Conservation (phyloP, 2,888 invertebrate genomes). For the Agrochola circellaris region DNA sequence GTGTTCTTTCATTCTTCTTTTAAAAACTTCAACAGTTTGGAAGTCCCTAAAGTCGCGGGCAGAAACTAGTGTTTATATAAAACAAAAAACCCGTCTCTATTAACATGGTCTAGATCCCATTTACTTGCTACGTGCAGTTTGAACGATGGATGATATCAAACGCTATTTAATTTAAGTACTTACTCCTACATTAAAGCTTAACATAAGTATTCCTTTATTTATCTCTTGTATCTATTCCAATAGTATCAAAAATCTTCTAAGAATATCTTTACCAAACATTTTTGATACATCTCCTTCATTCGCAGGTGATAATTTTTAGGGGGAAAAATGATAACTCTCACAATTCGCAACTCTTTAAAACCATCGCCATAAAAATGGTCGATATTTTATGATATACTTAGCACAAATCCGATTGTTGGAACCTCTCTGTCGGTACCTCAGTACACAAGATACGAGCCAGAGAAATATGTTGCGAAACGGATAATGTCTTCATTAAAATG, state of each 20-base stretch:
- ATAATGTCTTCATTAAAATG: slow-evolving; percentile 78
- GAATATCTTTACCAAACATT: background rate
- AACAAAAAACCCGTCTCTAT: slow-evolving; percentile 16
- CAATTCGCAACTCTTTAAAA: slow-evolving; percentile 59
- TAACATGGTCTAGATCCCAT: slow-evolving; percentile 35
- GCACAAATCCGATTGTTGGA: slow-evolving; percentile 82
- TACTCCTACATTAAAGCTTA: background rate
- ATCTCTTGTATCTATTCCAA: background rate
- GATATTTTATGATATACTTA: slow-evolving; percentile 86
- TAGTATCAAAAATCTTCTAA: background rate
- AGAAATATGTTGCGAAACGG: slow-evolving; percentile 73
- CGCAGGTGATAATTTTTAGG: slow-evolving; percentile 56
- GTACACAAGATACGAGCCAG: slow-evolving; percentile 66
- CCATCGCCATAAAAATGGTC: slow-evolving; percentile 66
- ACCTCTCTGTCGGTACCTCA: slow-evolving; percentile 72
- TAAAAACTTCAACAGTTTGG: no score
- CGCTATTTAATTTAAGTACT: slow-evolving; percentile 9
- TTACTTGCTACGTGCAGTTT: slow-evolving; percentile 31
- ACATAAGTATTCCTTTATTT: background rate
- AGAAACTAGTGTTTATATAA: background rate
- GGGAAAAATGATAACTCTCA: slow-evolving; percentile 70
- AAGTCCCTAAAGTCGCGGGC: no score
- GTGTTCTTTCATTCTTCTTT: no score
- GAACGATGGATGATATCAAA: slow-evolving; percentile 25
- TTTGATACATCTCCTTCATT: background rate